Evolutionary conservation across 2,888 invertebrate genomes (phyloP).

Genomic region (Augiades crinisus): DNA sequence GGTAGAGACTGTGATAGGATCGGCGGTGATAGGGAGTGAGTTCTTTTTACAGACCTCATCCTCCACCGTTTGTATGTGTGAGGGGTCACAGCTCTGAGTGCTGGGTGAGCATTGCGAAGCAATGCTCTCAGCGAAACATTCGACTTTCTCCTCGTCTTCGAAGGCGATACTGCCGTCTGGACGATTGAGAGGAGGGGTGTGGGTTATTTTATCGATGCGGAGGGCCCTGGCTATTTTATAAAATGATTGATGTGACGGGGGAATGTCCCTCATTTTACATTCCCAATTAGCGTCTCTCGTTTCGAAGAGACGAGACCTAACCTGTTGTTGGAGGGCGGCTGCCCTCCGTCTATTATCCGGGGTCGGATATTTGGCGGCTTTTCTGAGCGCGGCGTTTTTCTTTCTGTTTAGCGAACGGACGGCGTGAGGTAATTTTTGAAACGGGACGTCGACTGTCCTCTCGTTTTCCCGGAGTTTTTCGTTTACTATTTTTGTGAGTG

Average conservation of each 20-base stretch:
- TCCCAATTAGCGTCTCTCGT: background rate
- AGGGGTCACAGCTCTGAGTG: background rate
- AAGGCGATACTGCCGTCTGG: conserved; percentile 3
- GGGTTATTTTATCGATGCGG: background rate
- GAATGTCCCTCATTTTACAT: background rate
- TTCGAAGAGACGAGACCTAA: background rate
- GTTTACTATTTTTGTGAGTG: background rate
- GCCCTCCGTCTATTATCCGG: background rate
- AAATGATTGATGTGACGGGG: background rate
- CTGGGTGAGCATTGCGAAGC: conserved; percentile 3
- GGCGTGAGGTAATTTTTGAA: background rate
- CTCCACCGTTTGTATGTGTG: conserved; percentile 2
- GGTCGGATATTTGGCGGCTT: conserved; percentile 1
- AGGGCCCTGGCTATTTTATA: conserved; percentile 4
- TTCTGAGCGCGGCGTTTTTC: conserved; percentile 7
- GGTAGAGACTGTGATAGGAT: background rate
- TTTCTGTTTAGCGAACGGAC: background rate
- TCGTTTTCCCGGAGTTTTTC: background rate
- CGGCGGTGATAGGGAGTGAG: conserved; percentile 4
- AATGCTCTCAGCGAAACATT: conserved; percentile 7
- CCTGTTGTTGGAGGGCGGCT: background rate
- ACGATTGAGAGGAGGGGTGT: background rate
- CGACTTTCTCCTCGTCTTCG: conserved; percentile 4
- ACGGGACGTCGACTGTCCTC: background rate
- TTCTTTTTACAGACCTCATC: background rate